Evolutionary conservation across 2,888 invertebrate species (phyloP), one percentile per base, ranked within the genome.

Genomic region (Tetrapedia diversipes): DNA sequence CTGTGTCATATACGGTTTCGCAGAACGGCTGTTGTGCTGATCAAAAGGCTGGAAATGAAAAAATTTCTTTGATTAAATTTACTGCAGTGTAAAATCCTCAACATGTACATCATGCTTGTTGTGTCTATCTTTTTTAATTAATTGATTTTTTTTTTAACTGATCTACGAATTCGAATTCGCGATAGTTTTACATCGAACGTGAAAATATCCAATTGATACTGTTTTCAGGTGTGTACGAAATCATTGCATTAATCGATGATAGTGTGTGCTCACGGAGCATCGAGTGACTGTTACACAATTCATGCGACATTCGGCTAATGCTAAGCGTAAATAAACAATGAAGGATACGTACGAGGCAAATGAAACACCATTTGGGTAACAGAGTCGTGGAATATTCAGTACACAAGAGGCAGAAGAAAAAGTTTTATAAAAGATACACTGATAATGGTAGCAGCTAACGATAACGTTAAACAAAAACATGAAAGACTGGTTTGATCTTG

Each of bases 1-100:
- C 97, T 96, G 96, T 83, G 96, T 95, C 94, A 97, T 95, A 90
- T 96, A 96, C 59, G 96, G 96, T 92, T 95, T 96, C 24, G 95
- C 93, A 34, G 93, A 92, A 90, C 93, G 95, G 92, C 93, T 95
- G 93, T 93, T 96, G 49, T 91, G 89, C 65, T 91, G 93, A 92
- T 96, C 96, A 92, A 96, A 93, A 87, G 95, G 95, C 95, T 95
- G 92, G 47, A 93, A 86, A 73, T 83, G 77, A 86, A 81, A 76
- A 43, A 19, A 14, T 32, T 14, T 8, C 14, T 34, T 75, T 43
- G 59, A 11, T 63, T 24, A 27, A 37, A 14, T 22, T 63, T 16
- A 10, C 1, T 11, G 4, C 16, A 32, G 0, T 45, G 6, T 1
- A 24, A 3, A 49, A 29, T 34, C 24, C 27, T 45, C 8, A 53